Evolutionary conservation across 2,888 invertebrate species (phyloP), one percentile per base, ranked within the genome.

Genomic region (Calliscelio sp.): DNA sequence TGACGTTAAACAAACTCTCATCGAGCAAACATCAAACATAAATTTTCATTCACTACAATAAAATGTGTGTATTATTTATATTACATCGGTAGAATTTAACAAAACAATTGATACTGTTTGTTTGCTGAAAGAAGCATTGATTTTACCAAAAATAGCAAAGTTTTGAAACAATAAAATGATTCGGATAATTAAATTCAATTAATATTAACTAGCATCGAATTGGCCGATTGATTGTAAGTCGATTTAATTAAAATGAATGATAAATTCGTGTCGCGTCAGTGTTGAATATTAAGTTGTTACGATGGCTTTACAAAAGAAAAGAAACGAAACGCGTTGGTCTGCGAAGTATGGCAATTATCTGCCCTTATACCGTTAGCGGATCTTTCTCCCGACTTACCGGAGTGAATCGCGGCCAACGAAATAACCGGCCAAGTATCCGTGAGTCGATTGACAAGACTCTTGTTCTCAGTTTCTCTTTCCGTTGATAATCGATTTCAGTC

Each of bases 381-480:
- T 75, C 68, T 75, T 81, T 81, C 73, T 68, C 75, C 46, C 75
- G 49, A 55, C 57, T 78, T 73, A 59, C 25, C 82, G 73, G 46
- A 66, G 78, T 41, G 82, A 82, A 82, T 78, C 75, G 81, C 81
- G 81, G 81, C 61, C 81, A 81, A 75, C 75, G 63, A n/a, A 81
- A 75, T 68, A 81, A 75, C 61, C 78, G 78, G 73, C 63, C 65
- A 66, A 63, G 44, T 35, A 75, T 81, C 75, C 75, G 81, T 63
- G 66, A 73, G 82, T 51, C 68, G 66, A 78, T 73, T 73, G 73
- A 82, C 73, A 79, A 63, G 73, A 73, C 78, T 83, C 78, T 73
- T 83, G 82, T 83, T 83, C 78, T 78, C 66, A 49, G 78, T 83
- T 83, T 83, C 82, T 83, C 82, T 78, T 83, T 83, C 82, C 78